phyloP scores from a whole-genome alignment of 2,797 vertebrate genomes.

The Micropoecilia bifurca region DNA sequence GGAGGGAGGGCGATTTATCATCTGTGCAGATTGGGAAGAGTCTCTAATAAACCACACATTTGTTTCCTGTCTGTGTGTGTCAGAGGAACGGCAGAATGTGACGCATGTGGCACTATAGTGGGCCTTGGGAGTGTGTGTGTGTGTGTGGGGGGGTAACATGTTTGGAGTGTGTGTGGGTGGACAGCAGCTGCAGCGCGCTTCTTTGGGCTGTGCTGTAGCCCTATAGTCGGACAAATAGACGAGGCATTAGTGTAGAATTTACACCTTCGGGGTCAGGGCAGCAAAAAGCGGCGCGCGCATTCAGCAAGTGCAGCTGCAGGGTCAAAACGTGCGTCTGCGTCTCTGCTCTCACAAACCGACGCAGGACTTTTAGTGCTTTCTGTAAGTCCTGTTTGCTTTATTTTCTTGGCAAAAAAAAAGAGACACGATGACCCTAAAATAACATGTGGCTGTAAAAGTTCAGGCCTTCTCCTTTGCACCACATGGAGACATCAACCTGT shows the following conservation, averaged over 20 bases:
- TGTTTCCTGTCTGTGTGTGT: slow-evolving; percentile 70
- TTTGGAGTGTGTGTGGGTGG: slow-evolving; percentile 64
- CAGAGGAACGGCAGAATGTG: slow-evolving; percentile 63
- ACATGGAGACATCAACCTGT: slow-evolving; percentile 41
- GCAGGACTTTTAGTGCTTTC: neutral
- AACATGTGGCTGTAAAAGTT: slow-evolving; percentile 38
- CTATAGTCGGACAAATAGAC: slow-evolving; percentile 66
- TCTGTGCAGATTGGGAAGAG: slow-evolving; percentile 69
- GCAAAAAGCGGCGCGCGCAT: slow-evolving; percentile 53
- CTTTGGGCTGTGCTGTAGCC: slow-evolving; percentile 36
- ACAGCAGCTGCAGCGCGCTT: slow-evolving; percentile 70
- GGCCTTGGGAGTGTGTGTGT: slow-evolving; percentile 20
- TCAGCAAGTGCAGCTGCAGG: slow-evolving; percentile 55
- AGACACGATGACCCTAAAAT: slow-evolving; percentile 47
- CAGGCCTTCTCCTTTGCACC: slow-evolving; percentile 22
- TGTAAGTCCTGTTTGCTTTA: slow-evolving; percentile 7
- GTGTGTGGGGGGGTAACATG: slow-evolving; percentile 36
- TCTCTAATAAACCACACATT: slow-evolving; percentile 75
- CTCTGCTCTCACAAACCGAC: neutral
- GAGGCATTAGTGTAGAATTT: slow-evolving; percentile 80
- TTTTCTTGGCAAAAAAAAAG: slow-evolving; percentile 9
- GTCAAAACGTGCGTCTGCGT: neutral
- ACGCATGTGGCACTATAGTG: slow-evolving; percentile 48
- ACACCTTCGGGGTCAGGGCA: slow-evolving; percentile 80
- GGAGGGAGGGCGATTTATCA: slow-evolving; percentile 67